These are phyloP conservation scores for Sinopyrophorus schimmeli DNA, from an alignment of 2,888 invertebrate species.

Conservation along the genomic window DNA sequence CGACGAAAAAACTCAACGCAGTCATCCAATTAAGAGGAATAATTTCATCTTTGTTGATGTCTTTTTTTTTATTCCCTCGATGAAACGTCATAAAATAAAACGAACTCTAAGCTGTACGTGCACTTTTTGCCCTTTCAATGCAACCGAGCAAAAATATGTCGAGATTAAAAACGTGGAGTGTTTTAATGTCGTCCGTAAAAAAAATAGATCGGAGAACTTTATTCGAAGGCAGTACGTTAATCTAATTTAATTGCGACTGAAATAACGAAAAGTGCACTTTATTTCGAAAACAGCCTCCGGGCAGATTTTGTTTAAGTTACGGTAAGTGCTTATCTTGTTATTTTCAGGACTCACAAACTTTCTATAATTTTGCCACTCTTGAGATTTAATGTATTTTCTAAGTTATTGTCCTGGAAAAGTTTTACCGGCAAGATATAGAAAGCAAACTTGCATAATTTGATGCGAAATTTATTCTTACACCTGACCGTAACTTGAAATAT, in stretches of 20 bases:
- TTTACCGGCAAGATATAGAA: slow-evolving; percentile 7
- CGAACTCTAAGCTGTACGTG: slow-evolving; percentile 3
- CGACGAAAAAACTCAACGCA: slow-evolving; percentile 15
- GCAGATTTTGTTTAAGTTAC: slow-evolving; percentile 4
- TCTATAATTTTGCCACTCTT: slow-evolving; percentile 11
- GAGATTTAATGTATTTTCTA: slow-evolving; percentile 17
- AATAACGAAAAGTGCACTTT: too few species aligned
- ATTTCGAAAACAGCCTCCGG: slow-evolving; percentile 2
- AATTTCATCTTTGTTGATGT: slow-evolving; percentile 20
- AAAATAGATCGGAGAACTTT: too few species aligned
- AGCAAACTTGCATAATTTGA: slow-evolving; percentile 13
- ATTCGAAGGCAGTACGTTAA: too few species aligned
- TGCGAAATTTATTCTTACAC: too few species aligned
- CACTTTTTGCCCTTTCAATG: too few species aligned
- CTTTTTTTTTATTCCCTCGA: not conserved
- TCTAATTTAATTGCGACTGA: too few species aligned
- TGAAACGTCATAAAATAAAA: slow-evolving; percentile 10
- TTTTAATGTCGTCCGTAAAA: too few species aligned
- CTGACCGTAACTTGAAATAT: too few species aligned
- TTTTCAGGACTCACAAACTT: slow-evolving; percentile 9
- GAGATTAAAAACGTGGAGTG: too few species aligned
- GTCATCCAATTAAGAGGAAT: slow-evolving; percentile 23
- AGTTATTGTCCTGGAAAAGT: slow-evolving; percentile 6
- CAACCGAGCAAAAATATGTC: too few species aligned
- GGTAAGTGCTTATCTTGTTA: slow-evolving; percentile 19